phyloP scores from a whole-genome alignment of 2,888 invertebrate species.

The Leucophenga maculata region DNA sequence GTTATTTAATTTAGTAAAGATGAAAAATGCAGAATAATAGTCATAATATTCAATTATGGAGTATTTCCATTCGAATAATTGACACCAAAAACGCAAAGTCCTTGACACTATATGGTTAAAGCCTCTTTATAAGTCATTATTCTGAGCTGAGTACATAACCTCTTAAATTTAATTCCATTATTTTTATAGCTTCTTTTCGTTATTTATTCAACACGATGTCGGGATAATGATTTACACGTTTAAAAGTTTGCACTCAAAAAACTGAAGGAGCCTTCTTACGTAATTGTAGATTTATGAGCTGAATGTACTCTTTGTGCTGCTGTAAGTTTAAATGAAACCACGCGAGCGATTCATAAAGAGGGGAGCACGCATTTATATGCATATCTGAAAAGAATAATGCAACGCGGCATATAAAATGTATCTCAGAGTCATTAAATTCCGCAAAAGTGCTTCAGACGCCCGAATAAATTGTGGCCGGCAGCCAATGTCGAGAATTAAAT shows the following conservation, averaged over 20 bases:
- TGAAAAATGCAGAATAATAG: too few species aligned
- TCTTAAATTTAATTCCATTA: too few species aligned
- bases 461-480: background rate
- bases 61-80: too few species aligned
- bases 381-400: background rate
- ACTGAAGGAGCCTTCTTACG: constrained; percentile 30
- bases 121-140: too few species aligned
- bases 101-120: too few species aligned
- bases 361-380: constrained; percentile 35
- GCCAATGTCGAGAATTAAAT: background rate
- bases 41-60: too few species aligned
- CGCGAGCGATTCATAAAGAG: constrained; percentile 43
- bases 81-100: too few species aligned
- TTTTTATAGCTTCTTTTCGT: too few species aligned
- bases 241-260: background rate
- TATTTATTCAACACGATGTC: too few species aligned
- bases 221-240: too few species aligned
- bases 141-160: too few species aligned
- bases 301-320: constrained; percentile 1
- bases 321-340: constrained; percentile 28
- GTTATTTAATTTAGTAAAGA: too few species aligned
- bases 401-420: constrained; percentile 9
- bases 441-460: constrained; percentile 24
- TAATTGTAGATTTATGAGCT: constrained; percentile 52
- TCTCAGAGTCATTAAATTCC: constrained; percentile 41